Evolutionary conservation across 2,888 invertebrate species (phyloP), one percentile per base, ranked within the genome.

Genomic region (Strigamia maritima): DNA sequence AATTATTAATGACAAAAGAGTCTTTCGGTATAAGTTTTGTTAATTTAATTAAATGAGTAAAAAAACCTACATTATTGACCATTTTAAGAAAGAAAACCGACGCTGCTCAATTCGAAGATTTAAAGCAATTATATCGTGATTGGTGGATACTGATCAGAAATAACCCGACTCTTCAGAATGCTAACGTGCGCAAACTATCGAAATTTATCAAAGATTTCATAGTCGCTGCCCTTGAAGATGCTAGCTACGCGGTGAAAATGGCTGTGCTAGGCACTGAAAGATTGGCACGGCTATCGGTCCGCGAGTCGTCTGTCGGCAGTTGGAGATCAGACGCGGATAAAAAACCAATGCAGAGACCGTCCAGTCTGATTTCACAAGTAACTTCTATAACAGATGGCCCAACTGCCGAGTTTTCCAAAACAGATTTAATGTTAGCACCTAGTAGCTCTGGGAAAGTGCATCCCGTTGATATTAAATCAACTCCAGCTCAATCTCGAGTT

Each of bases 1-100:
- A 19, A 60, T 60, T n/a, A 60, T 60, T n/a, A 60, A 60, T 19
- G 60, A 60, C 60, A 60, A 60, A 19, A 60, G 60, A 10, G 60
- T 60, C 8, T 60, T 60, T 10, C 19, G 60, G 60, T 60, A n/a
- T n/a, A 19, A 60, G 40, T 40, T 40, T 10, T 16, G 12, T 14
- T 10, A n/a, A 60, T 6, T 22, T 19, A 16, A 24, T 8, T 22
- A 6, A 60, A 6, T 60, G 6, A n/a, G 16, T 19, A n/a, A 2
- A 22, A 60, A 60, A 6, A 2, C 2, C 2, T 19, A 19, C 1
- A 7, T 60, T 24, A 19, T 49, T 49, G n/a, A 22, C 16, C 4
- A 12, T 60, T 19, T 60, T 2, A 60, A 60, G 60, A 10, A 60
- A 60, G 19, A 60, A 60, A 24, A 60, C 60, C 19, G 60, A 60